Base-by-base conservation (phyloP, 2,888 invertebrate genomes). In the Chesias legatella region DNA sequence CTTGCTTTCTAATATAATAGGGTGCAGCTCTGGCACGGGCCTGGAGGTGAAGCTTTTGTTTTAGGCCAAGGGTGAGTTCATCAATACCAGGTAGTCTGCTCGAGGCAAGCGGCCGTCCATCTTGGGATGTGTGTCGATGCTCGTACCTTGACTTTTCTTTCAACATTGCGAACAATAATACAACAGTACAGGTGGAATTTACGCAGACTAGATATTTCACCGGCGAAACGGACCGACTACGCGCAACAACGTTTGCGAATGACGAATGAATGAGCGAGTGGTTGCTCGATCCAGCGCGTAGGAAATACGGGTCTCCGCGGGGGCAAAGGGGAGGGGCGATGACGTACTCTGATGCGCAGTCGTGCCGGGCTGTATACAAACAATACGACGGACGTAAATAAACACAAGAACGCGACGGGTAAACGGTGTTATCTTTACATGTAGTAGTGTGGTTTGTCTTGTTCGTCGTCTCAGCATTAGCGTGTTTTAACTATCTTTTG, bases 341-440 rank as follows among this genome's bases (percentile, higher is more conserved):
- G 86, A 84, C 86, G 85, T 81, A 73, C 70, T 64, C 75, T 67
- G 81, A 82, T 86, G 88, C 88, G 88, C 88, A 88, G 83, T 76
- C 84, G 83, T 79, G 82, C 84, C 85, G 84, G 84, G 77, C 80
- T 88, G 88, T 88, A 83, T 88, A 88, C 88, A 88, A 88, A 88
- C 86, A 86, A 88, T 85, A 84, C 85, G 79, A 73, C 72, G 86
- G 86, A 88, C 88, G 88, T 88, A 88, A 88, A 88, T 88, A 88
- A 88, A 88, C 86, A 88, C 77, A 74, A 79, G 79, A 73, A 73
- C 73, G 64, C 66, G 63, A 71, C 70, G 65, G 66, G 71, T 64
- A 74, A 78, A 76, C 73, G 73, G 69, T 67, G 68, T 73, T 84
- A 76, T 79, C 80, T 79, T 61, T 82, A 79, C 77, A 73, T 77